phyloP scores from a whole-genome alignment of 2,797 vertebrate species.

The Choloepus didactylus region DNA sequence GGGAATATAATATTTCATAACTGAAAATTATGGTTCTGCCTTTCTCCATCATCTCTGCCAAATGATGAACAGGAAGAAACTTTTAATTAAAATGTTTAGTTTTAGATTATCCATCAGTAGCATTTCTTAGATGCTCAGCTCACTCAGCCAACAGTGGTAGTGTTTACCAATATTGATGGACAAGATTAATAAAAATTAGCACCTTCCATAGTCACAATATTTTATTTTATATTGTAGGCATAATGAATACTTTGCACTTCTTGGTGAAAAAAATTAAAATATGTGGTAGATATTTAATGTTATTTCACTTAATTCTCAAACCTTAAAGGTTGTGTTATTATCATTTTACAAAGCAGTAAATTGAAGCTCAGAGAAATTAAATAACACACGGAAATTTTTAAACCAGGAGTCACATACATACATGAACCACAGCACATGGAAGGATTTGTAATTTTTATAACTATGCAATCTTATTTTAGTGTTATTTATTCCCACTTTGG shows the following conservation, averaged over 20 bases:
- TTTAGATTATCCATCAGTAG: neutral
- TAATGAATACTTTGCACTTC: neutral
- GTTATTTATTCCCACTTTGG: neutral
- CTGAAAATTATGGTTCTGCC: neutral
- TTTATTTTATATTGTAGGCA: neutral
- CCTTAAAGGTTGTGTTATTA: neutral
- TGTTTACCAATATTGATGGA: no score
- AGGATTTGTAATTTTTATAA: constrained; percentile 3
- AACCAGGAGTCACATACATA: neutral
- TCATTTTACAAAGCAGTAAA: neutral
- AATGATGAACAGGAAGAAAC: neutral
- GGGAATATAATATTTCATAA: neutral
- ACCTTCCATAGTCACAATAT: neutral
- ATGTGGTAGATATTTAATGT: neutral
- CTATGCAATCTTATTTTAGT: neutral
- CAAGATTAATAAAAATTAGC: neutral
- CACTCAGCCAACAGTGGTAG: neutral
- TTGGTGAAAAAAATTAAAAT: neutral
- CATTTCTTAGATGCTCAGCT: neutral
- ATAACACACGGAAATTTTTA: neutral
- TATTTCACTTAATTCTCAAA: constrained; percentile 1
- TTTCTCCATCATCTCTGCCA: neutral
- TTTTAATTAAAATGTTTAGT: neutral
- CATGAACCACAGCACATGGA: neutral
- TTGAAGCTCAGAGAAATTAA: constrained; percentile 19